Conservation (phyloP, 2,113 vertebrate species). For the Pelecanus crispus region DNA sequence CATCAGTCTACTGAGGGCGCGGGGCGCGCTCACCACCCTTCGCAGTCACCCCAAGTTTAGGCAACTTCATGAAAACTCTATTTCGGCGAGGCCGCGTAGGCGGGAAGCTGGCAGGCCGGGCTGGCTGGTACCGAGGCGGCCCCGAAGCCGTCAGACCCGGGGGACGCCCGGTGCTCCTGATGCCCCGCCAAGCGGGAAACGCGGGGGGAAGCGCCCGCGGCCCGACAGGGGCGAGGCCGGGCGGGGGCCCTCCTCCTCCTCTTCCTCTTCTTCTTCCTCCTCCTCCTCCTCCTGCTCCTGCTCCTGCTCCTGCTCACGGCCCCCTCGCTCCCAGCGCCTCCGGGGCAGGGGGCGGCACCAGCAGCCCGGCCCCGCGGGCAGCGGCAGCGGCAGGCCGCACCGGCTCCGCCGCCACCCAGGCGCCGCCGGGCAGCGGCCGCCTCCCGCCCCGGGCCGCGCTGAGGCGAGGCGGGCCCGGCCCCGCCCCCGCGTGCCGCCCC, state of each 20-base stretch:
- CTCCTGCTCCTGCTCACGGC: no score
- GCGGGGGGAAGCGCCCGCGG: fast-evolving
- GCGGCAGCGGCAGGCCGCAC: no score
- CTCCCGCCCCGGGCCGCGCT: no score
- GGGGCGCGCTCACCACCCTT: fast-evolving
- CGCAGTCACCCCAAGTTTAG: fast-evolving
- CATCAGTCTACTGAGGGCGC: fast-evolving
- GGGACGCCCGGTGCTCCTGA: no score
- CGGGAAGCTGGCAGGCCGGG: background rate
- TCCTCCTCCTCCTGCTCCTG: no score
- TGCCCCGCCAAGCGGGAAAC: fast-evolving
- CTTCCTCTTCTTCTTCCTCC: no score
- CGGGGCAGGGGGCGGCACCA: fast-evolving
- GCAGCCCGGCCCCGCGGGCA: background rate
- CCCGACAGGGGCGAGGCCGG: fast-evolving
- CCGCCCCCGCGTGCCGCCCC: background rate
- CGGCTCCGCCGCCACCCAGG: fast-evolving
- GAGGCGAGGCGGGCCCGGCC: background rate
- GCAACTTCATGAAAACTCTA: fast-evolving
- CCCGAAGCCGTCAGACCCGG: fast-evolving
- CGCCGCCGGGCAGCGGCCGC: fast-evolving
- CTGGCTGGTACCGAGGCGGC: fast-evolving
- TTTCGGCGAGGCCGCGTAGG: fast-evolving
- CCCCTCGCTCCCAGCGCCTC: background rate
- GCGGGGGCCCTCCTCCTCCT: no score